Percentiles rank a stretch among this genome's conserved stretches.
phyloP scores from a whole-genome alignment of 2,888 invertebrate genomes.

The Drosophila longiperda region DNA sequence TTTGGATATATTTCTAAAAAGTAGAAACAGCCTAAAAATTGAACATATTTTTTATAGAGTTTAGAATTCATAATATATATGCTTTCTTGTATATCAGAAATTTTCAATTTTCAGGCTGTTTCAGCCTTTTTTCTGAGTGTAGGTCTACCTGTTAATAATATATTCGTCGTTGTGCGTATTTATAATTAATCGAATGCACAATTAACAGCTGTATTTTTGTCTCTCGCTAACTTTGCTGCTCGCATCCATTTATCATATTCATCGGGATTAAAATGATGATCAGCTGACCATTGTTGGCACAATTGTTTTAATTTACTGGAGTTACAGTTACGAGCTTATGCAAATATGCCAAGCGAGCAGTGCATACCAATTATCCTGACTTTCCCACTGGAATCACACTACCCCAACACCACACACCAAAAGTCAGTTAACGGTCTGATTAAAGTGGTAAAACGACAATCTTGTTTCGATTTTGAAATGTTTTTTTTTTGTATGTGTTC shows the following conservation, averaged over 20 bases:
- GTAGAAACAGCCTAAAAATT: too few relatives aligned
- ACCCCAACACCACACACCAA: not conserved
- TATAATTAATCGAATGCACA: slow-evolving; percentile 60
- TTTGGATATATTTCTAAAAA: not conserved
- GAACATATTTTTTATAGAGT: too few relatives aligned
- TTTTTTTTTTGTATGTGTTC: not conserved
- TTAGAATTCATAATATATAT: too few relatives aligned
- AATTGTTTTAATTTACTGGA: slow-evolving; percentile 31
- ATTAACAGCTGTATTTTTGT: slow-evolving; percentile 56
- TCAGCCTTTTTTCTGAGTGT: not conserved
- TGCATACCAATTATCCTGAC: slow-evolving; percentile 59
- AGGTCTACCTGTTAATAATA: slow-evolving; percentile 27
- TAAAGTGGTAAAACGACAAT: not conserved
- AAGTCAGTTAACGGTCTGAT: too few relatives aligned
- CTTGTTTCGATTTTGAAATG: not conserved
- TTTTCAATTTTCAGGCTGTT: too few relatives aligned
- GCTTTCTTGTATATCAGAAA: too few relatives aligned
- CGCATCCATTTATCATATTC: slow-evolving; percentile 45
- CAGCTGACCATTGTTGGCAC: slow-evolving; percentile 47
- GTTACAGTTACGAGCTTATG: slow-evolving; percentile 56
- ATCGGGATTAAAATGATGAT: slow-evolving; percentile 43
- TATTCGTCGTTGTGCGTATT: slow-evolving; percentile 31
- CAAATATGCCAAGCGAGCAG: slow-evolving; percentile 30
- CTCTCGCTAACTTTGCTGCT: slow-evolving; percentile 30
- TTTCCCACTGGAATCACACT: slow-evolving; percentile 15